Conservation (phyloP, 2,113 vertebrate species). For the Geococcyx californianus region DNA sequence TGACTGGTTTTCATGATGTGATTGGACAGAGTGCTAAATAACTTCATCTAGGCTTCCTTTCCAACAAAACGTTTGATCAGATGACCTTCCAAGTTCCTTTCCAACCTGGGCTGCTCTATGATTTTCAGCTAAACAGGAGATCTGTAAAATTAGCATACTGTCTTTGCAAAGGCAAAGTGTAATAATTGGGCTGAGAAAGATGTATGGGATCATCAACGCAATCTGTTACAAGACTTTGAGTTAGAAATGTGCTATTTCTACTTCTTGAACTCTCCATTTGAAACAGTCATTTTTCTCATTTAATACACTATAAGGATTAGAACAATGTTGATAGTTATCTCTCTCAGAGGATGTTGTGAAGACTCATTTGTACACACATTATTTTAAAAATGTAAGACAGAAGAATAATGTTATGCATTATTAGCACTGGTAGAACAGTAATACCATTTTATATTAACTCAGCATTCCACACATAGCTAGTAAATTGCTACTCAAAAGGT, state of each 20-base stretch:
- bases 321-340: slow-evolving; percentile 8
- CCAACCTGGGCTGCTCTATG: neutral
- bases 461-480: neutral
- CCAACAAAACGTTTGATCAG: neutral
- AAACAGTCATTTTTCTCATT: neutral
- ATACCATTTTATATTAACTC: neutral
- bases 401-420: slow-evolving; percentile 21
- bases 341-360: slow-evolving; percentile 3
- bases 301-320: neutral
- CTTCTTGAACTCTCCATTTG: neutral
- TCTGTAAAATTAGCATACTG: neutral
- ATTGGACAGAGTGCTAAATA: neutral
- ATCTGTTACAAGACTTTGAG: neutral
- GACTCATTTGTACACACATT: neutral
- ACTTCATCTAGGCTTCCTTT: neutral
- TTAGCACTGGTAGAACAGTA: slow-evolving; percentile 18
- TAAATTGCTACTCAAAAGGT: slow-evolving; percentile 3
- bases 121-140: neutral
- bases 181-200: neutral
- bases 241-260: neutral
- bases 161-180: neutral
- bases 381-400: slow-evolving; percentile 9
- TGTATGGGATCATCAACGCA: neutral
- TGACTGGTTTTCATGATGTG: neutral
- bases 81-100: neutral